Base-by-base conservation (phyloP, 2,888 invertebrate genomes). In the Eucera pruinosa region DNA sequence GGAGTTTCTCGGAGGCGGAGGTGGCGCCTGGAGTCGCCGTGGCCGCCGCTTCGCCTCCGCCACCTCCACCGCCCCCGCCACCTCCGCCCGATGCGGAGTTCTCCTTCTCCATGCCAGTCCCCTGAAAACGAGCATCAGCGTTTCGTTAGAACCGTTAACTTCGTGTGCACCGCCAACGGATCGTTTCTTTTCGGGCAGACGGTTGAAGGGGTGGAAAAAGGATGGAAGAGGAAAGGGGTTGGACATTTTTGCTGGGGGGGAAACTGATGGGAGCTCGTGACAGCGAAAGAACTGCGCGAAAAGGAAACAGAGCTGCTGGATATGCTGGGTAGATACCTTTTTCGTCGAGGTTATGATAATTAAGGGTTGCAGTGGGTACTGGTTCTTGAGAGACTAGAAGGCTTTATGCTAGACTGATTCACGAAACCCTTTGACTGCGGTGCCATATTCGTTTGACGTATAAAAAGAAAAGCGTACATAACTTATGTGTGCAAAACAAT, bases 21-120 rank as follows among this genome's bases (percentile, higher is more conserved):
- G 91, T 93, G 90, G 90, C 92, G 90, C 92, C 92, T 88, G 91
- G 88, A 88, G 90, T 89, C 85, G 88, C 87, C 82, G 90, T 85
- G 77, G 90, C 87, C 84, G 89, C 89, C 93, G 94, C 95, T 94
- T 89, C 93, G 73, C 89, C 89, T 83, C 93, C 93, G 89, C 93
- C 93, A 90, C 95, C 95, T 91, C 95, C 91, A 78, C 92, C 92
- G 87, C 91, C 91, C 89, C 91, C 91, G 78, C 92, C 92, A 87
- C 91, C 92, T 89, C 91, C 91, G 89, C 92, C 91, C 90, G 91
- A 91, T 88, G 92, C 91, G 91, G 92, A 91, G 91, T 96, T 96
- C 95, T 96, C 96, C 94, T 96, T 96, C 94, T 96, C 96, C 96
- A 96, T 96, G 92, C 93, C 94, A 90, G 90, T 90, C 89, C 89